Evolutionary conservation across 2,113 vertebrate genomes (phyloP).

Genomic region (Poecilia latipinna): DNA sequence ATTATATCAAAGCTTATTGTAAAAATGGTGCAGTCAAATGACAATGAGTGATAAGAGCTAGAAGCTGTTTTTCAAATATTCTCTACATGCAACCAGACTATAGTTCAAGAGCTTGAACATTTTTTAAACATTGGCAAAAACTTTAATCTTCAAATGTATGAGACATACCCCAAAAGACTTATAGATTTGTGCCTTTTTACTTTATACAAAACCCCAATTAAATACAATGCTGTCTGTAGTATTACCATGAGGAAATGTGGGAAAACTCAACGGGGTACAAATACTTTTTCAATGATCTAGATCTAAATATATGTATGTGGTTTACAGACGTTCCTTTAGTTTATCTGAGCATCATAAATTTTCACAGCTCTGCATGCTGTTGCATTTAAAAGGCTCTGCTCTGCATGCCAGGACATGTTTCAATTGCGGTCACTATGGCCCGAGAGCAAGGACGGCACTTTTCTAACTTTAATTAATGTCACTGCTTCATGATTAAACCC

Average conservation of each 20-base stretch:
- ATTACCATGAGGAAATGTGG: background rate
- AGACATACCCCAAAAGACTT: background rate
- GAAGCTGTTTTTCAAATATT: background rate
- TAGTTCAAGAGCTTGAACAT: background rate
- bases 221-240: background rate
- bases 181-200: background rate
- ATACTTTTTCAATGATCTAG: background rate
- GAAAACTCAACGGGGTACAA: background rate
- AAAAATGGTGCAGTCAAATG: background rate
- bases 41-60: background rate
- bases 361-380: slow-evolving; percentile 26
- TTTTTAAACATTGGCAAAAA: background rate
- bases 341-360: slow-evolving; percentile 21
- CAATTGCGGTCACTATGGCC: slow-evolving; percentile 55
- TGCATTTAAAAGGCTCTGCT: slow-evolving; percentile 33
- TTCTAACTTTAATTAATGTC: slow-evolving; percentile 68
- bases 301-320: background rate
- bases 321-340: slow-evolving; percentile 9
- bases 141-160: background rate
- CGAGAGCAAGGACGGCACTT: slow-evolving; percentile 61
- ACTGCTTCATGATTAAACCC: slow-evolving; percentile 56
- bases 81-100: too few relatives aligned
- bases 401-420: slow-evolving; percentile 38
- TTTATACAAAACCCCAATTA: background rate
- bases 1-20: background rate